Evolutionary conservation across 2,797 vertebrate genomes (phyloP).

Genomic region (Tadarida brasiliensis): DNA sequence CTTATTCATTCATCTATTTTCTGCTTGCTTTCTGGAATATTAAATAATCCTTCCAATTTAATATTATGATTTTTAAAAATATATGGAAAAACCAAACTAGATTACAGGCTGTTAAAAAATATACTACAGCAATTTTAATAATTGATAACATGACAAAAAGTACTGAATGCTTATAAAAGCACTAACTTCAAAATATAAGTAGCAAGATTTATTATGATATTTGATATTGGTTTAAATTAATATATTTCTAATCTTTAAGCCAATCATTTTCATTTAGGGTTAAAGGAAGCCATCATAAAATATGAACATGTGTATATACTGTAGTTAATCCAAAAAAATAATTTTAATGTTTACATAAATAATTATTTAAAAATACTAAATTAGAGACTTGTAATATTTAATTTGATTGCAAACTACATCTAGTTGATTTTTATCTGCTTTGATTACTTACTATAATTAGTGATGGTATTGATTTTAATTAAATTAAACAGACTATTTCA

Average conservation of each 20-base stretch:
- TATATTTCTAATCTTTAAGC: neutral
- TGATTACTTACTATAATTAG: neutral
- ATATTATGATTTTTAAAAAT: neutral
- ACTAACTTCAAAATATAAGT: slow-evolving; percentile 28
- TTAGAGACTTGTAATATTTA: neutral
- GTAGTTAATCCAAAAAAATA: neutral
- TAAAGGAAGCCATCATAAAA: neutral
- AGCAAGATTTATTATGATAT: neutral
- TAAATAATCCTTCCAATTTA: neutral
- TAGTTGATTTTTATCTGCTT: slow-evolving; percentile 48
- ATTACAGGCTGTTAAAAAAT: neutral
- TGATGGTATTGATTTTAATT: slow-evolving; percentile 16
- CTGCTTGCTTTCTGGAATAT: neutral
- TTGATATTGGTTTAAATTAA: slow-evolving; percentile 23
- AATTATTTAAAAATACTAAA: neutral
- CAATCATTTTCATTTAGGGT: neutral
- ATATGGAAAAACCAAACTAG: slow-evolving; percentile 4
- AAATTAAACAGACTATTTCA: neutral
- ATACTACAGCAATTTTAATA: neutral
- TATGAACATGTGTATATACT: neutral
- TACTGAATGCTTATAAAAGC: neutral
- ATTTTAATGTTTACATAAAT: slow-evolving; percentile 14
- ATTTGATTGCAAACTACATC: neutral
- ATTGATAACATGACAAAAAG: neutral
- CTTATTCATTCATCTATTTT: neutral